These are phyloP conservation scores for Caenorhabditis sinica DNA, from an alignment of 2,888 invertebrate species.

Conservation along the genomic window DNA sequence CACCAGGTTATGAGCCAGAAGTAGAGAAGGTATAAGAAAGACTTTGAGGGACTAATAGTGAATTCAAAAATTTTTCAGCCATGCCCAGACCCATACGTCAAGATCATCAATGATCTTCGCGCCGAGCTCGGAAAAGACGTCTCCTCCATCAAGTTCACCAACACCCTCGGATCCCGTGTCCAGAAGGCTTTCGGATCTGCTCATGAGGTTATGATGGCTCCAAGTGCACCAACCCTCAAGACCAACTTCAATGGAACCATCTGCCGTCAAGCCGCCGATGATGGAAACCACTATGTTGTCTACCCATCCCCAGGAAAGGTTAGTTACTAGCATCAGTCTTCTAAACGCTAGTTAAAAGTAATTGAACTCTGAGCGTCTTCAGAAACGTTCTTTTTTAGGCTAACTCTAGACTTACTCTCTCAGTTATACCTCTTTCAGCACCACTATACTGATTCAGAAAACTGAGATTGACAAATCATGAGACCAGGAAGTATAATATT, in stretches of 20 bases:
- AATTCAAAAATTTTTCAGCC: conserved; percentile 29
- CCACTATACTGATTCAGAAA: no score
- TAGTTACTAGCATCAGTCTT: no score
- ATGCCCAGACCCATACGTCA: conserved; percentile 51
- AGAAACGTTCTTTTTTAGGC: no score
- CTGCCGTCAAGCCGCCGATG: conserved; percentile 54
- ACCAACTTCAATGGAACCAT: conserved; percentile 64
- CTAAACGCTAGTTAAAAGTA: no score
- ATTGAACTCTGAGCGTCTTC: no score
- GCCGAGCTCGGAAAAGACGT: conserved; percentile 57
- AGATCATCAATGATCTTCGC: conserved; percentile 49
- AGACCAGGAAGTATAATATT: not conserved
- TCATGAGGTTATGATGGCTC: conserved; percentile 57
- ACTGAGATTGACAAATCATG: not conserved
- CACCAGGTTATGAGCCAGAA: conserved; percentile 65
- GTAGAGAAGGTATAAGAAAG: conserved; percentile 31
- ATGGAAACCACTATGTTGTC: conserved; percentile 57
- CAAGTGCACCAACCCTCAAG: conserved; percentile 50
- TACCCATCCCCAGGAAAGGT: conserved; percentile 64
- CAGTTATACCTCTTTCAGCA: no score
- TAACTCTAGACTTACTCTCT: no score
- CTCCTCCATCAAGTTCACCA: conserved; percentile 56
- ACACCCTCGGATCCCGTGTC: conserved; percentile 56
- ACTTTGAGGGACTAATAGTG: no score
- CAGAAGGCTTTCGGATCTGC: conserved; percentile 58